Evolutionary conservation across 2,797 vertebrate genomes (phyloP).

Genomic region (Protonibea diacanthus): DNA sequence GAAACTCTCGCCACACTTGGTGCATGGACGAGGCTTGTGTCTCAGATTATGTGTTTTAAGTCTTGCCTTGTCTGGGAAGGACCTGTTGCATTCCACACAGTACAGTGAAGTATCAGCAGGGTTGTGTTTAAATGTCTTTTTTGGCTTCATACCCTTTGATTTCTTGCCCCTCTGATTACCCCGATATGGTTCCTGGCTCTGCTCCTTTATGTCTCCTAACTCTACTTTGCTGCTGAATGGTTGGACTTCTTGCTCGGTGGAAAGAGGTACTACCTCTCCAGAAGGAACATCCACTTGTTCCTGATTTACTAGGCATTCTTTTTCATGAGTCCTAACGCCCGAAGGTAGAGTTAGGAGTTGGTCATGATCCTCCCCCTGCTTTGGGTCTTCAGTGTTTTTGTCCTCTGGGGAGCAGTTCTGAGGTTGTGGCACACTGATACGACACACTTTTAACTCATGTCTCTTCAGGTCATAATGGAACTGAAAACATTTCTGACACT

Average conservation of each 20-base stretch:
- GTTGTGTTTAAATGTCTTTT: not conserved
- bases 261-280: not conserved
- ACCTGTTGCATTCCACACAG: constrained; percentile 30
- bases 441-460: constrained; percentile 38
- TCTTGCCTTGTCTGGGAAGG: constrained; percentile 19
- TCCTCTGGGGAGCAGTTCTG: not conserved
- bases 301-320: not conserved
- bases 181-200: not conserved
- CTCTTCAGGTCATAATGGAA: constrained; percentile 39
- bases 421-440: not conserved
- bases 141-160: not conserved
- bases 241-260: not conserved
- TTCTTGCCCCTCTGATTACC: not conserved
- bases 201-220: not conserved
- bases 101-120: not conserved
- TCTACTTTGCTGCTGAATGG: not conserved
- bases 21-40: constrained; percentile 28
- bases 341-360: not conserved
- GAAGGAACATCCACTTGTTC: not conserved
- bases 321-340: not conserved
- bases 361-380: not conserved
- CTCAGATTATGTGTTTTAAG: constrained; percentile 25
- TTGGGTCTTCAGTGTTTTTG: not conserved
- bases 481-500: constrained; percentile 41
- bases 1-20: constrained; percentile 21